Conservation (phyloP, 2,113 vertebrate genomes). For the Rattus norvegicus region DNA sequence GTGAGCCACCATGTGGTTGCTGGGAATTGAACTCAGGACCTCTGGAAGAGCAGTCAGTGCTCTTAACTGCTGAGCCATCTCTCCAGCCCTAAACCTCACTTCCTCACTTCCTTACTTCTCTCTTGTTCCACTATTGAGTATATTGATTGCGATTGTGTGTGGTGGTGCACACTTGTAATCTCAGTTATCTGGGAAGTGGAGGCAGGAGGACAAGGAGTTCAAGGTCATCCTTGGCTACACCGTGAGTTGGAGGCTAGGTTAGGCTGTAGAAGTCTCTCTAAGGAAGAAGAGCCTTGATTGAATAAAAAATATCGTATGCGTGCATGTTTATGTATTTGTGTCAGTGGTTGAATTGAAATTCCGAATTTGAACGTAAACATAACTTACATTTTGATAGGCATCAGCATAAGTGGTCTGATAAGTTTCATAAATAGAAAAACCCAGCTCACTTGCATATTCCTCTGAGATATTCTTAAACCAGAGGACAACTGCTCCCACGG, state of each 20-base stretch:
- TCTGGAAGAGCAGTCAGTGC: too few relatives aligned
- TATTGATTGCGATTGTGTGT: background rate
- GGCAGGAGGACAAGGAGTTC: background rate
- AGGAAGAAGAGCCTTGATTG: background rate
- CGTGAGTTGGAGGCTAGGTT: background rate
- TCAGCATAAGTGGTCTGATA: background rate
- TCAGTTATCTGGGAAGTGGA: background rate
- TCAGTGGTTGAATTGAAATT: slow-evolving; percentile 46
- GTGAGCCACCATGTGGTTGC: too few relatives aligned
- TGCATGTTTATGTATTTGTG: slow-evolving; percentile 15
- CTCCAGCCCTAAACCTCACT: too few relatives aligned
- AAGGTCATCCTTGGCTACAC: background rate
- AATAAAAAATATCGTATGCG: background rate
- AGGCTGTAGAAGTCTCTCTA: background rate
- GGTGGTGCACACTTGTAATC: background rate
- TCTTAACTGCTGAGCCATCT: too few relatives aligned
- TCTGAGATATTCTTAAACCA: slow-evolving; percentile 25
- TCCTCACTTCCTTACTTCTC: background rate
- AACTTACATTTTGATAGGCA: slow-evolving; percentile 33
- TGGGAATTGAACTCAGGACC: too few relatives aligned
- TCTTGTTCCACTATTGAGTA: background rate
- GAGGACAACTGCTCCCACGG: background rate
- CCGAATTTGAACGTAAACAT: slow-evolving; percentile 13
- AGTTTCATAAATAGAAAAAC: slow-evolving; percentile 46
- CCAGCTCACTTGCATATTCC: background rate